Conservation (phyloP, 64 coral and sea anemone species). For the Montipora capricornis region DNA sequence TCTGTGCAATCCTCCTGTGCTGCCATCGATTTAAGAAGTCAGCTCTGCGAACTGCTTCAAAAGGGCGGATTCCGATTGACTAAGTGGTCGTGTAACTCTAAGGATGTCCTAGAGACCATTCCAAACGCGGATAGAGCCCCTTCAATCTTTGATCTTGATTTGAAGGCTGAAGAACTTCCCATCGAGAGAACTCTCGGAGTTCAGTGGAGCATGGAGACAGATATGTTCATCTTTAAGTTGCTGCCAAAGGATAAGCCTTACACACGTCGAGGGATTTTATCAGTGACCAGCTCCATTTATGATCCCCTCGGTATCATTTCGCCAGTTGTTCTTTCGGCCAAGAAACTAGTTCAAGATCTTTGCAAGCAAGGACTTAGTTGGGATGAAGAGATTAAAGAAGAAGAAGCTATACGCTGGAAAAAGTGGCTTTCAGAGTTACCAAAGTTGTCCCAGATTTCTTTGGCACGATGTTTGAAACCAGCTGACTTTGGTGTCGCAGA, state of each 20-base stretch:
- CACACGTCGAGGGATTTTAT: constrained; percentile 2
- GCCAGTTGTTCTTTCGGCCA: constrained; percentile 17
- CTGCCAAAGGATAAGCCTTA: not conserved
- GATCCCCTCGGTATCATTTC: not conserved
- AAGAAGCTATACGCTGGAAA: not conserved
- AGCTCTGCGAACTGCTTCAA: constrained; percentile 4
- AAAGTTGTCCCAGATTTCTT: not conserved
- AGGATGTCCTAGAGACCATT: constrained; percentile 26
- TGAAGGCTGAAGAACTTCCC: no score
- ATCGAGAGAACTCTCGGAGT: no score
- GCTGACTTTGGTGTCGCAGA: no score
- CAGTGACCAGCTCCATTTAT: constrained; percentile 1
- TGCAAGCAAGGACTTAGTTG: constrained; percentile 14
- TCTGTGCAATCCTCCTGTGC: not conserved
- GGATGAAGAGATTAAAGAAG: not conserved
- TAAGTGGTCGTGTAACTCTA: constrained; percentile 12
- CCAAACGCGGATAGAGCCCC: not conserved
- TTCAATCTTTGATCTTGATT: no score
- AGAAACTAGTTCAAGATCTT: constrained; percentile 8
- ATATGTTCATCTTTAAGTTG: no score
- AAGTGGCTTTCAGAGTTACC: not conserved
- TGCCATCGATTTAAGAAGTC: constrained; percentile 1
- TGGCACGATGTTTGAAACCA: no score
- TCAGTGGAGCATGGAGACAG: no score
- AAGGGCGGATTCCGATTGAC: constrained; percentile 41